These are phyloP conservation scores for Caenorhabditis afra DNA, from an alignment of 2,888 invertebrate genomes.

Conservation along the genomic window DNA sequence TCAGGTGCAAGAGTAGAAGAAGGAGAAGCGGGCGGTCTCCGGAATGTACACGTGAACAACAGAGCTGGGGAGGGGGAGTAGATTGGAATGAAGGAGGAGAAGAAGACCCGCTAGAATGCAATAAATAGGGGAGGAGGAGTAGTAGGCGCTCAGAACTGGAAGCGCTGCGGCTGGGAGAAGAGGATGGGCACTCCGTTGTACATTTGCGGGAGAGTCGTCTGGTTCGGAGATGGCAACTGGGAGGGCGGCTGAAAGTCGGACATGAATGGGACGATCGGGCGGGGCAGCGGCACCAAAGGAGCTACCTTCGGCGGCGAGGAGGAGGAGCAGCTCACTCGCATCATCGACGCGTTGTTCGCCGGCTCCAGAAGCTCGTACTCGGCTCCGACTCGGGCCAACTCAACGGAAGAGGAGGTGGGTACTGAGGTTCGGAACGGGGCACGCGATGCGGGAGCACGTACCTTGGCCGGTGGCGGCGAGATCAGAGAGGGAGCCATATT, in stretches of 20 bases:
- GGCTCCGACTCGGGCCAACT: constrained; percentile 40
- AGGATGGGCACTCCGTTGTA: constrained; percentile 49
- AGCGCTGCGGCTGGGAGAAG: constrained; percentile 29
- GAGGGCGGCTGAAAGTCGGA: constrained; percentile 28
- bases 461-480: constrained; percentile 54
- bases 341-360: constrained; percentile 18
- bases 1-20: constrained; percentile 2
- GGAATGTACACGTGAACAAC: constrained; percentile 16
- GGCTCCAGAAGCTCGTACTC: constrained; percentile 22
- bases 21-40: not conserved
- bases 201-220: constrained; percentile 28
- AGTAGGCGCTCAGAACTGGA: constrained; percentile 19
- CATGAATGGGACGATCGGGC: not conserved
- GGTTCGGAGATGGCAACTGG: constrained; percentile 47
- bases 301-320: constrained; percentile 44
- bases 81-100: constrained; percentile 1
- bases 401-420: not conserved
- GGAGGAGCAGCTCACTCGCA: constrained; percentile 38
- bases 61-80: not conserved
- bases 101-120: constrained; percentile 11
- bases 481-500: constrained; percentile 33
- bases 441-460: constrained; percentile 13
- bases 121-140: constrained; percentile 1
- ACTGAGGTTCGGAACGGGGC: constrained; percentile 1
- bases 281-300: constrained; percentile 9